Percentiles rank a stretch among this genome's conserved stretches.
Evolutionary conservation across 2,797 vertebrate species (phyloP).

Genomic region (Gorsachius magnificus): DNA sequence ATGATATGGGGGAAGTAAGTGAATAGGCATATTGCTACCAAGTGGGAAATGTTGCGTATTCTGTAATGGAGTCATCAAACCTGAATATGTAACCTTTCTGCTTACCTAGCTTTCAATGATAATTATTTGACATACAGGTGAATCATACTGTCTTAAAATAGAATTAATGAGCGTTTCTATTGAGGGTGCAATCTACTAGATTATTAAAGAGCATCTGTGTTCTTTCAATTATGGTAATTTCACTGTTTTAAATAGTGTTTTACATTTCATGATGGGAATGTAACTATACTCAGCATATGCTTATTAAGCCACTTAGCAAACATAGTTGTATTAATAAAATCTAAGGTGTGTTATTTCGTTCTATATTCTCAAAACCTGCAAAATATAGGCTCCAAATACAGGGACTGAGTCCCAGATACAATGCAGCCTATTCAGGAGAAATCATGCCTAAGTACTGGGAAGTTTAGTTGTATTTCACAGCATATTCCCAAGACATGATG

Average conservation of each 20-base stretch:
- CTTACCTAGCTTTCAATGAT: constrained; percentile 50
- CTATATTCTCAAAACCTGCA: neutral
- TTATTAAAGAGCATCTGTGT: constrained; percentile 71
- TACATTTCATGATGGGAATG: constrained; percentile 63
- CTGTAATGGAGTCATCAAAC: constrained; percentile 22
- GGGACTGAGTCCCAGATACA: neutral
- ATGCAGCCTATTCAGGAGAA: neutral
- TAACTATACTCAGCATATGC: constrained; percentile 49
- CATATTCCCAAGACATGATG: neutral
- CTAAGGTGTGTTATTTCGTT: neutral
- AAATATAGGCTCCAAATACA: neutral
- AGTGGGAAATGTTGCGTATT: neutral
- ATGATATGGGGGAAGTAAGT: neutral
- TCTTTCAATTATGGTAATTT: constrained; percentile 70
- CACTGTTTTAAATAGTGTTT: constrained; percentile 64
- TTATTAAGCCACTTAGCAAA: constrained; percentile 52
- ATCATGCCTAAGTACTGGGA: fast-evolving
- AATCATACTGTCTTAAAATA: constrained; percentile 67
- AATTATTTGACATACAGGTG: constrained; percentile 59
- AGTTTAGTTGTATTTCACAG: neutral
- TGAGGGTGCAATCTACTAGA: constrained; percentile 60
- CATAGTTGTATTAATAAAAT: constrained; percentile 9
- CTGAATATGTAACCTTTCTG: constrained; percentile 42
- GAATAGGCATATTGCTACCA: neutral
- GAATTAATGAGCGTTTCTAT: constrained; percentile 66